These are phyloP conservation scores for Drosophila gaucha DNA, from an alignment of 2,888 invertebrate species.

Conservation along the genomic window DNA sequence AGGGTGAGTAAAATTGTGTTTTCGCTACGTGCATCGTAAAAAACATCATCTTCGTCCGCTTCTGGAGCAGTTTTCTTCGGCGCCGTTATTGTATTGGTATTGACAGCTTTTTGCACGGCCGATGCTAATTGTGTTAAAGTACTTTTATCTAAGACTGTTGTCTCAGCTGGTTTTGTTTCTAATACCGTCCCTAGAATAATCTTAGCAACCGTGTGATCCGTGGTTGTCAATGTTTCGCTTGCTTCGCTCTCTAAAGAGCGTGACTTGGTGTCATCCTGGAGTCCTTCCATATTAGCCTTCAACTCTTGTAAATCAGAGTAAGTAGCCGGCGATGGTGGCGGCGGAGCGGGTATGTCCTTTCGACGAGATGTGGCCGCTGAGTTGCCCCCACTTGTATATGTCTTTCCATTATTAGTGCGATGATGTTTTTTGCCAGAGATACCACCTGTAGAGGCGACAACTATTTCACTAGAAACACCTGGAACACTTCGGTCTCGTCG, in stretches of 20 bases:
- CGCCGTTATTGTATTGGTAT: conserved; percentile 22
- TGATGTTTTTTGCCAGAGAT: conserved; percentile 56
- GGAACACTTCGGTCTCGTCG: conserved; percentile 34
- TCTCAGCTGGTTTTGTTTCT: neutral
- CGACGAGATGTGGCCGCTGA: conserved; percentile 47
- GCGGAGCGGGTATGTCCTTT: conserved; percentile 80
- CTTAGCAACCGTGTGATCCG: conserved; percentile 3
- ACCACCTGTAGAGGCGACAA: neutral
- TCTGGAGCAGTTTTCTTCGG: conserved; percentile 39
- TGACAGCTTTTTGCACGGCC: conserved; percentile 22
- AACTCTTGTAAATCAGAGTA: conserved; percentile 80
- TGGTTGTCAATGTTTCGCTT: conserved; percentile 43
- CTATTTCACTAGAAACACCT: neutral
- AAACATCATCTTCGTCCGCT: conserved; percentile 82
- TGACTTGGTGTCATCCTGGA: conserved; percentile 73
- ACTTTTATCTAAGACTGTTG: neutral
- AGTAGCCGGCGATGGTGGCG: conserved; percentile 80
- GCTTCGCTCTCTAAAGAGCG: conserved; percentile 64
- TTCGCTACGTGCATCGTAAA: conserved; percentile 83
- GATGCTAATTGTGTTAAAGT: too few species aligned
- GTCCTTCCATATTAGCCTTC: conserved; percentile 75
- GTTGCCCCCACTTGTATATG: conserved; percentile 18
- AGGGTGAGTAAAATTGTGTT: conserved; percentile 59
- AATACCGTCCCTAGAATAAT: neutral
- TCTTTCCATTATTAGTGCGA: conserved; percentile 55